Conservation (phyloP, 2,888 invertebrate genomes). For the Dexiosoma caninum region DNA sequence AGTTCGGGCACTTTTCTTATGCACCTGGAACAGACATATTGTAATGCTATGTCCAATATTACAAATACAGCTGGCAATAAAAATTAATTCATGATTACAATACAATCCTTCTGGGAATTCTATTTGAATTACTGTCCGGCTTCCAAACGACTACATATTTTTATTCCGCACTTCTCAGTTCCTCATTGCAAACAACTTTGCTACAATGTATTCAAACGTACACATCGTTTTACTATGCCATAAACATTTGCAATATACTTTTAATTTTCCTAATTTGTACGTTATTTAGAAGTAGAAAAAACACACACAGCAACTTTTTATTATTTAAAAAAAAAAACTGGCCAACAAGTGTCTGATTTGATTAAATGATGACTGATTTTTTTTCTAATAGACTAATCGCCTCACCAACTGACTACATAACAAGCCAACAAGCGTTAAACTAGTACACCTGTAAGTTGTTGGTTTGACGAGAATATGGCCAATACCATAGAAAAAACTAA, state of each 20-base stretch:
- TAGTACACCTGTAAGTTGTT: conserved; percentile 16
- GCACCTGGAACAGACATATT: no score
- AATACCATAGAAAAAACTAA: not conserved
- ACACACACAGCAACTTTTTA: not conserved
- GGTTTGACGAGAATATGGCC: not conserved
- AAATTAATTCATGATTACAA: no score
- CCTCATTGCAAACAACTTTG: conserved; percentile 22
- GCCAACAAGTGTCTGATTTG: conserved; percentile 61
- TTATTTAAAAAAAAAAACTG: conserved; percentile 35
- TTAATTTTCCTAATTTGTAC: conserved; percentile 60
- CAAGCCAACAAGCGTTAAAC: conserved; percentile 48
- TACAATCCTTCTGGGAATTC: no score
- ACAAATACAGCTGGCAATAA: no score
- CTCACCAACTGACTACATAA: not conserved
- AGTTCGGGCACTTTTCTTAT: no score
- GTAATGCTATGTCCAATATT: no score
- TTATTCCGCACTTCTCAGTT: not conserved
- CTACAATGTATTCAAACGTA: not conserved
- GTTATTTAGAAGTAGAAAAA: conserved; percentile 36
- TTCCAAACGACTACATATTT: no score
- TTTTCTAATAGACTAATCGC: not conserved
- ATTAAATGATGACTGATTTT: conserved; percentile 59
- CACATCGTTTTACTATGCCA: not conserved
- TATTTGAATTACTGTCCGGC: no score
- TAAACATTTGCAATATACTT: conserved; percentile 26